Evolutionary conservation across 2,113 vertebrate genomes (phyloP).

Genomic region (Blennius ocellaris): DNA sequence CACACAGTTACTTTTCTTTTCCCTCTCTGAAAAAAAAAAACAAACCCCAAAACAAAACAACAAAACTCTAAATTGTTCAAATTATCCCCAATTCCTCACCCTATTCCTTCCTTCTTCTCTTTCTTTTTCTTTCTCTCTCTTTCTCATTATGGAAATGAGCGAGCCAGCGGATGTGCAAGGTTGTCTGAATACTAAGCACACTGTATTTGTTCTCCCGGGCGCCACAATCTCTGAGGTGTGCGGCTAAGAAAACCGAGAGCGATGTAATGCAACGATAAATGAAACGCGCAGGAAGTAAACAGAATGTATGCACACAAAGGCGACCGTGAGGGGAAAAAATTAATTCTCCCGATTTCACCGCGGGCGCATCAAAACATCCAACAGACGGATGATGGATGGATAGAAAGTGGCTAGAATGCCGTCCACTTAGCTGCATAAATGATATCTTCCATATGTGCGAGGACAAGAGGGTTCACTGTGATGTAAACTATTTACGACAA

Average conservation of each 20-base stretch:
- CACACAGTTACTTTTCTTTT: constrained; percentile 19
- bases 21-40: constrained; percentile 8
- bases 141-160: constrained; percentile 63
- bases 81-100: constrained; percentile 40
- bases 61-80: constrained; percentile 45
- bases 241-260: constrained; percentile 43
- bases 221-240: constrained; percentile 56
- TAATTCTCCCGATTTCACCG: constrained; percentile 13
- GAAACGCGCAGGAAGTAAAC: constrained; percentile 31
- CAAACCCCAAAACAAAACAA: constrained; percentile 25
- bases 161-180: constrained; percentile 32
- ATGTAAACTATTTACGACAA: background rate
- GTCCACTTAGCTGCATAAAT: background rate
- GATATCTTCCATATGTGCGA: constrained; percentile 7
- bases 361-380: constrained; percentile 9
- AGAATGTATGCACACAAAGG: constrained; percentile 19
- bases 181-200: constrained; percentile 73
- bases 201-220: constrained; percentile 66
- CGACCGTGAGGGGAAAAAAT: background rate
- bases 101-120: constrained; percentile 14
- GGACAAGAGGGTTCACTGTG: background rate
- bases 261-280: constrained; percentile 42
- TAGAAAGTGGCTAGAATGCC: background rate
- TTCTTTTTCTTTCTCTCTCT: constrained; percentile 14
- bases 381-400: constrained; percentile 1